Percentiles rank a stretch among this genome's conserved stretches.
phyloP scores from a whole-genome alignment of 2,888 invertebrate genomes.

The Papilio demoleus region DNA sequence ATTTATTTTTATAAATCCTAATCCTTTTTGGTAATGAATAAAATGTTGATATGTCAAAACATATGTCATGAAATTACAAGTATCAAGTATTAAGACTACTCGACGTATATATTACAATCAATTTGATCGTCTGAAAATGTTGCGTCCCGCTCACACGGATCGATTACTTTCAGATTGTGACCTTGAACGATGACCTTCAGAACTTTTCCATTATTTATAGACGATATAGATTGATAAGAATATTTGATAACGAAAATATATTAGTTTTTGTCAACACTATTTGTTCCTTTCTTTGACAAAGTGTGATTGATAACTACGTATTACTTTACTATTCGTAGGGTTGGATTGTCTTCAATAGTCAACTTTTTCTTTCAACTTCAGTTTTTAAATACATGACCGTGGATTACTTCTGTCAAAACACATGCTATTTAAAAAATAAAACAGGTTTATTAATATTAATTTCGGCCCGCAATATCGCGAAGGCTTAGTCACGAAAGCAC shows the following conservation, averaged over 20 bases:
- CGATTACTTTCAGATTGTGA: conserved; percentile 1
- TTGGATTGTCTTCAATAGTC: too few relatives aligned
- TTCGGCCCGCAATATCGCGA: background rate
- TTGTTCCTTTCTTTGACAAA: background rate
- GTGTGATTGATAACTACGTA: too few relatives aligned
- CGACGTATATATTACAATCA: background rate
- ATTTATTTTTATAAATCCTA: too few relatives aligned
- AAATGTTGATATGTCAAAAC: too few relatives aligned
- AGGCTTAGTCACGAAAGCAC: conserved; percentile 12
- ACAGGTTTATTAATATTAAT: background rate
- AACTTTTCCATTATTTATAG: conserved; percentile 1
- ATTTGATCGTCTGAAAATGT: background rate
- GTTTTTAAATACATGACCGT: too few relatives aligned
- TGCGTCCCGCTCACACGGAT: background rate
- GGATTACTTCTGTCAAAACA: too few relatives aligned
- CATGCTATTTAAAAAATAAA: too few relatives aligned
- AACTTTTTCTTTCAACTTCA: too few relatives aligned
- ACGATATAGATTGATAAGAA: background rate
- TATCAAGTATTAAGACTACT: background rate
- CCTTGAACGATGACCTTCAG: conserved; percentile 5
- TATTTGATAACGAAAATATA: conserved; percentile 3
- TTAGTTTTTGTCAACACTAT: background rate
- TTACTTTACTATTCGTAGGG: too few relatives aligned
- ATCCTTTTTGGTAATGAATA: too few relatives aligned
- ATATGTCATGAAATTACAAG: too few relatives aligned